Evolutionary conservation across 1,140 invertebrate species (phyloP).

Genomic region (Neodiprion lecontei): DNA sequence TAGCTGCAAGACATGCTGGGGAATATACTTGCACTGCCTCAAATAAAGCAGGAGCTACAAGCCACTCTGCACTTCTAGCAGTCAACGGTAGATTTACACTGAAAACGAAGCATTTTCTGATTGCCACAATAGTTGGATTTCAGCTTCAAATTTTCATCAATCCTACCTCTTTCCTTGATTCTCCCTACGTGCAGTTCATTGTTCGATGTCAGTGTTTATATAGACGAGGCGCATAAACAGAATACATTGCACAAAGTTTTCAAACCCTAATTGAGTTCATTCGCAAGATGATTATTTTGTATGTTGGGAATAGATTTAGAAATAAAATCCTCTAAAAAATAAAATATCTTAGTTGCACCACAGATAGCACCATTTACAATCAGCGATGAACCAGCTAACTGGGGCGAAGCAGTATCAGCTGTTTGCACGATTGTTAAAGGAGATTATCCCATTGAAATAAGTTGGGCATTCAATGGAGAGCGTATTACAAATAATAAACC

Average conservation of each 20-base stretch:
- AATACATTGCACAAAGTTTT: slow-evolving; percentile 32
- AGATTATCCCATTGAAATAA: slow-evolving; percentile 73
- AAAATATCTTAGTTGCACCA: slow-evolving; percentile 60
- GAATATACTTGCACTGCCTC: slow-evolving; percentile 75
- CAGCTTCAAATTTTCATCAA: background rate
- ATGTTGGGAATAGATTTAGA: slow-evolving; percentile 12
- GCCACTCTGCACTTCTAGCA: slow-evolving; percentile 71
- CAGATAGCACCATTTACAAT: slow-evolving; percentile 74
- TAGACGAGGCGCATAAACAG: background rate
- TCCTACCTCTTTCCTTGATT: background rate
- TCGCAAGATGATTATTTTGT: slow-evolving; percentile 21
- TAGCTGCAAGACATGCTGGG: slow-evolving; percentile 71
- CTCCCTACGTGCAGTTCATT: background rate
- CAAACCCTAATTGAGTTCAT: slow-evolving; percentile 29
- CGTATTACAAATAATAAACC: slow-evolving; percentile 43
- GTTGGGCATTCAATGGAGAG: slow-evolving; percentile 65
- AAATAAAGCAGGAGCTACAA: slow-evolving; percentile 70
- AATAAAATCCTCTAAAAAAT: background rate
- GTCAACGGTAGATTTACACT: slow-evolving; percentile 71
- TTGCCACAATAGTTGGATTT: background rate
- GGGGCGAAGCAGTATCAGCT: slow-evolving; percentile 75
- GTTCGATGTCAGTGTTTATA: background rate
- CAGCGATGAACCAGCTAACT: slow-evolving; percentile 73
- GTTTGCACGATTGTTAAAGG: slow-evolving; percentile 74
- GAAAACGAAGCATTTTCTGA: background rate